Evolutionary conservation across 1,140 invertebrate genomes (phyloP).

Genomic region (Tetramorium parvispinum): DNA sequence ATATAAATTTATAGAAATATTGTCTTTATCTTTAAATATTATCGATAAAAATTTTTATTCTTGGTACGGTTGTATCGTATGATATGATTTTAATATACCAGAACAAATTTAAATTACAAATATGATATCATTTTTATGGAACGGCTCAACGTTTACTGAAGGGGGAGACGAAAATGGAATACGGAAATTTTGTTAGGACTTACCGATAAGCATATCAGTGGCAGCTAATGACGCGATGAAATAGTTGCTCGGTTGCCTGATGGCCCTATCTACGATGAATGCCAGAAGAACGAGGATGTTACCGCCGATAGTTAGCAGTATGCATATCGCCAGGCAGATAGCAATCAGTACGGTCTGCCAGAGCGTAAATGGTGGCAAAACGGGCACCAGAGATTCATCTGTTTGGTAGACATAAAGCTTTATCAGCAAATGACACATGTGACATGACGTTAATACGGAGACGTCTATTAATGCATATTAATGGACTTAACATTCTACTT

Average conservation of each 20-base stretch:
- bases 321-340: constrained; percentile 94
- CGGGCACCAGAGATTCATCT: constrained; percentile 80
- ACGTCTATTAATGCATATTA: neutral
- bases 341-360: constrained; percentile 97
- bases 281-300: constrained; percentile 98
- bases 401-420: constrained; percentile 60
- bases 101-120: neutral
- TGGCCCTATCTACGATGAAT: constrained; percentile 98
- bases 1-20: neutral
- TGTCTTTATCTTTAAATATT: neutral
- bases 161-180: neutral
- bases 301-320: constrained; percentile 96
- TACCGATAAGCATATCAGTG: constrained; percentile 99
- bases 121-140: neutral
- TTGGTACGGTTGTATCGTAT: neutral
- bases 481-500: neutral
- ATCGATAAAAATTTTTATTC: neutral
- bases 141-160: neutral
- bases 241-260: constrained; percentile 99
- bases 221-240: constrained; percentile 99
- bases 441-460: neutral
- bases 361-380: constrained; percentile 94
- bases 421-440: constrained; percentile 2
- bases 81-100: neutral
- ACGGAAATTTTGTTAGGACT: constrained; percentile 74